These are phyloP conservation scores for Tenualosa ilisha DNA, from an alignment of 2,797 vertebrate genomes.

Conservation along the genomic window DNA sequence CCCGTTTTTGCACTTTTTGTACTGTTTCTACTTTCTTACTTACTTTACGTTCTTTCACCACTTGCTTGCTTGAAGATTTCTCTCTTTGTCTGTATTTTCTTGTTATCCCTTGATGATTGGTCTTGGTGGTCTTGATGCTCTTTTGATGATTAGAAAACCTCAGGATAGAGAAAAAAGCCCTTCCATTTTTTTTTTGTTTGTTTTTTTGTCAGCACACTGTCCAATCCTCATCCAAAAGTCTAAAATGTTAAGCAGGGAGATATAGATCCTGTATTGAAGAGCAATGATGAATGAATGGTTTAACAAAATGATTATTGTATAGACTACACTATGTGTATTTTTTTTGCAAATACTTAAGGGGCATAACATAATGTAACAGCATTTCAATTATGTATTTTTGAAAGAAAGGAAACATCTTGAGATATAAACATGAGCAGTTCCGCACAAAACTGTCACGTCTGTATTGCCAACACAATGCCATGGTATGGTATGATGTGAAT, in stretches of 20 bases:
- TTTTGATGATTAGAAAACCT: slow-evolving; percentile 68
- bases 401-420: background rate
- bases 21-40: slow-evolving; percentile 45
- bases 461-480: too few species aligned
- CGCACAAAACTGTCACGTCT: too few species aligned
- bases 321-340: background rate
- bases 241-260: slow-evolving; percentile 8
- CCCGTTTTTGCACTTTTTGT: slow-evolving; percentile 45
- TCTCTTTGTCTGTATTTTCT: slow-evolving; percentile 29
- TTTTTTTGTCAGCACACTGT: slow-evolving; percentile 10
- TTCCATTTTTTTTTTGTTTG: background rate
- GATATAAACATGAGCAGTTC: background rate
- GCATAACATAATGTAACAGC: slow-evolving; percentile 19
- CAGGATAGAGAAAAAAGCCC: slow-evolving; percentile 61
- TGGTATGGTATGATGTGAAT: too few species aligned
- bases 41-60: background rate
- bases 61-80: slow-evolving; percentile 55
- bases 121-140: slow-evolving; percentile 48
- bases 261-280: background rate
- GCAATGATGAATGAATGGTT: background rate
- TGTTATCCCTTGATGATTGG: slow-evolving; percentile 6
- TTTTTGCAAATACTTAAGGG: slow-evolving; percentile 30
- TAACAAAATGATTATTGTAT: slow-evolving; percentile 29
- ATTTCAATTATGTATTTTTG: slow-evolving; percentile 21
- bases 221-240: slow-evolving; percentile 7